Evolutionary conservation across 2,797 vertebrate species (phyloP), one percentile per base, ranked within the genome.

Genomic region (Megaceryle alcyon): DNA sequence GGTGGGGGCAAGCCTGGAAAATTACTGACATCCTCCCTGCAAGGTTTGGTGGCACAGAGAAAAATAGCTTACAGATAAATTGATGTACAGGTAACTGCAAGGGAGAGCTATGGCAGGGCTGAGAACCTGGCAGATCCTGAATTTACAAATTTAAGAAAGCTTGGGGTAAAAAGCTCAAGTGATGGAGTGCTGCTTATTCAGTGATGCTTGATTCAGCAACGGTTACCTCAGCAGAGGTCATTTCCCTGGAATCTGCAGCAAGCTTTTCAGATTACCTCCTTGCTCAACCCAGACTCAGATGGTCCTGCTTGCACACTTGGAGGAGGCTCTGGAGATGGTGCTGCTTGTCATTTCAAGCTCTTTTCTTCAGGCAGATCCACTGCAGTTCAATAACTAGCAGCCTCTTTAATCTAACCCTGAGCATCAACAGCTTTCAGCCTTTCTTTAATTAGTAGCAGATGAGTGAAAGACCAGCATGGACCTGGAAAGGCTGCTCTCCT

Each of bases 1-100:
- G 7, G 26, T 21, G 65, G 43, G 29, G 33, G 6, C 23, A 91
- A 96, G 81, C 72, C 88, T 96, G 91, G 92, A 97, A 96, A 98
- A 95, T 93, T 91, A 89, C 91, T 76, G 21, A 80, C 35, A 66
- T 69, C 49, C 49, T 95, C 37, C 53, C 35, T 92, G 72, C 56
- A 72, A 90, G 51, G 28, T 87, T 91, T 90, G 54, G 49, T 93
- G 82, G 86, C 29, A 90, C 21, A 68, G 33, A 71, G 13, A 69
- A 53, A 82, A 92, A 90, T 5, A 65, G 73, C 59, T 70, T 31
- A 28, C 18, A 12, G 43, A 46, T 19, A 90, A 84, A 91, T 33
- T 16, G 93, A 76, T 64, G 65, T 53, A 60, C 51, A 59, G 53
- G 11, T 49, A 49, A 57, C 59, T 59, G 43, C 49, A 82, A 82